Conservation (phyloP, 2,888 invertebrate genomes). For the Eumerus sabulonum region DNA sequence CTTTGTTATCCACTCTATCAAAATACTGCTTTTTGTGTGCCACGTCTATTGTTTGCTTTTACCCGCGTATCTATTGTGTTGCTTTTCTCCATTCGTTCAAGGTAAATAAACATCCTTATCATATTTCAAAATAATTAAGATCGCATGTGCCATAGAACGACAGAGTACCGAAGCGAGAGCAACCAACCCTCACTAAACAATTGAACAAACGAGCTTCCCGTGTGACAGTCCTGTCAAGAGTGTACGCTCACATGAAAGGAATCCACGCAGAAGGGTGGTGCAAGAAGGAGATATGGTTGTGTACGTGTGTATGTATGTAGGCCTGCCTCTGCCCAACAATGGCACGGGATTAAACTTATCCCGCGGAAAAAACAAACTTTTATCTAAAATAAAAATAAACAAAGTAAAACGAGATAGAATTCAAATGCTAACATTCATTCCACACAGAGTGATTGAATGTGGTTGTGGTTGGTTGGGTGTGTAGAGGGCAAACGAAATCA, state of each 20-base stretch:
- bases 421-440: slow-evolving; percentile 51
- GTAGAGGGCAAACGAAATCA: slow-evolving; percentile 38
- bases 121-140: slow-evolving; percentile 59
- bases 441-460: neutral
- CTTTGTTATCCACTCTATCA: too few relatives aligned
- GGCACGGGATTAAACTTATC: slow-evolving; percentile 38
- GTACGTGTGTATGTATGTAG: too few relatives aligned
- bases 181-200: slow-evolving; percentile 14
- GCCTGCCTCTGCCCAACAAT: slow-evolving; percentile 16
- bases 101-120: slow-evolving; percentile 61
- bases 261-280: too few relatives aligned
- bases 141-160: slow-evolving; percentile 47
- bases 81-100: slow-evolving; percentile 19
- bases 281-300: neutral
- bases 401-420: slow-evolving; percentile 57
- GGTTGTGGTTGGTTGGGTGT: too few relatives aligned
- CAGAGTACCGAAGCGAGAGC: neutral
- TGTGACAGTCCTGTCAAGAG: neutral
- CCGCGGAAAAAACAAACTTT: slow-evolving; percentile 60
- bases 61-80: slow-evolving; percentile 16
- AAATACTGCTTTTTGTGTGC: too few relatives aligned
- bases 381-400: slow-evolving; percentile 61
- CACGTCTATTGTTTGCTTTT: too few relatives aligned
- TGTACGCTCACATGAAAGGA: neutral
- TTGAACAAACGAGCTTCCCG: slow-evolving; percentile 45